Evolutionary conservation across 2,888 invertebrate species (phyloP).

Genomic region (Laspeyria flexula): DNA sequence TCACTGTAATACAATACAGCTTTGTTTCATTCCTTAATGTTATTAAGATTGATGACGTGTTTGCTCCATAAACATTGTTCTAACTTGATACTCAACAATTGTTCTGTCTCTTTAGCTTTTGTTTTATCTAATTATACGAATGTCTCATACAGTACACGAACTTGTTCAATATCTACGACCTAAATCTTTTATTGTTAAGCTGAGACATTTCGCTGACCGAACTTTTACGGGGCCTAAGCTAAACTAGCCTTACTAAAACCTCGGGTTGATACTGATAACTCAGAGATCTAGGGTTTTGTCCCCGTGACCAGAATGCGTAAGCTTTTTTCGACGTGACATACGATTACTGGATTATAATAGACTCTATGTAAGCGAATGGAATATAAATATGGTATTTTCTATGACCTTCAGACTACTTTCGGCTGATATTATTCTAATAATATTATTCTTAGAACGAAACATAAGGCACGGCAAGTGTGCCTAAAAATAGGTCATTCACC

Average conservation of each 20-base stretch:
- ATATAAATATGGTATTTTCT: too few relatives aligned
- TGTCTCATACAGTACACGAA: conserved; percentile 2
- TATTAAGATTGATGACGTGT: conserved; percentile 44
- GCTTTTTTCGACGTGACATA: background rate
- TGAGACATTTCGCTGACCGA: conserved; percentile 9
- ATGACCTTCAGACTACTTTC: too few relatives aligned
- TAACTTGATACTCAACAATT: conserved; percentile 3
- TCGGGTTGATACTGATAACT: background rate
- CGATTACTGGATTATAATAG: background rate
- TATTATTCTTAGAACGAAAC: too few relatives aligned
- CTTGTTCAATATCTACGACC: background rate
- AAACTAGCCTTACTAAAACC: background rate
- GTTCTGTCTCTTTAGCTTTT: background rate
- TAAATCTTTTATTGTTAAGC: conserved; percentile 22
- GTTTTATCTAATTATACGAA: conserved; percentile 4
- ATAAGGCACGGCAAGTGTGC: too few relatives aligned
- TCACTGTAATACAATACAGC: conserved; percentile 32
- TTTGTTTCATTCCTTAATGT: conserved; percentile 36
- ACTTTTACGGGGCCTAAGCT: conserved; percentile 15
- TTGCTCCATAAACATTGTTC: conserved; percentile 23
- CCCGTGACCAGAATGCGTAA: background rate
- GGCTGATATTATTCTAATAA: too few relatives aligned
- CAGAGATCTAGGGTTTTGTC: background rate
- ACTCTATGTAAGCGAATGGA: too few relatives aligned
- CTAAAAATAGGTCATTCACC: too few relatives aligned